Base-by-base conservation (phyloP, 2,113 vertebrate species). In the Osmerus mordax region DNA sequence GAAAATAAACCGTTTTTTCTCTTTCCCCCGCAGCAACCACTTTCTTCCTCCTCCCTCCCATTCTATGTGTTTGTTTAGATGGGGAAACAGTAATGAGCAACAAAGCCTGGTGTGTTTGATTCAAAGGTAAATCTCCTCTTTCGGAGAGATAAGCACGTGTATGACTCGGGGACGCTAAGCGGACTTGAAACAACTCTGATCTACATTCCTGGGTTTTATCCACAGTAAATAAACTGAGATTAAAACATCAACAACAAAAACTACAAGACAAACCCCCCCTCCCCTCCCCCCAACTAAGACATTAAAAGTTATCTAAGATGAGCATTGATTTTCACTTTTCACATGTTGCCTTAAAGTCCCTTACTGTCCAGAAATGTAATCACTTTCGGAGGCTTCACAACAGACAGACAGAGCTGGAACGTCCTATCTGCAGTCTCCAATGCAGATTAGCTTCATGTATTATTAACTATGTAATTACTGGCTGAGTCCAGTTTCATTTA, bases 391-490 rank as follows among this genome's bases (percentile, higher is more conserved):
- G 41, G 7, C 41, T 47, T 47, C 41, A 47, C 7, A 60, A 59
- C 56, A 60, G 23, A 59, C 56, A 60, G 23, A 21, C 19, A 60
- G 76, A 84, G 87, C 79, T 83, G 84, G 81, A 75, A 83, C 74
- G 73, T 88, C 86, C 89, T 92, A 92, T 91, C 92, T 92, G 92
- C 84, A 92, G 89, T 92, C 94, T 95, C 94, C 93, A 92, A 94
- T 94, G 94, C 92, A 92, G 91, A 47, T 47, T 47, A 47, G 91
- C 90, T 92, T 88, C 91, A 93, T 94, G 94, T 91, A 93, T 95
- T 95, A 95, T 95, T 96, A 95, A 95, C 93, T 89, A 83, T 90
- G 90, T 89, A 90, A 93, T 94, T 94, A 94, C 93, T 93, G 92
- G 91, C 92, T 91, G 91, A 92, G 90, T 93, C 94, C 93, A 93